These are phyloP conservation scores for Girardinichthys multiradiatus DNA, from an alignment of 2,113 vertebrate species.

Conservation along the genomic window DNA sequence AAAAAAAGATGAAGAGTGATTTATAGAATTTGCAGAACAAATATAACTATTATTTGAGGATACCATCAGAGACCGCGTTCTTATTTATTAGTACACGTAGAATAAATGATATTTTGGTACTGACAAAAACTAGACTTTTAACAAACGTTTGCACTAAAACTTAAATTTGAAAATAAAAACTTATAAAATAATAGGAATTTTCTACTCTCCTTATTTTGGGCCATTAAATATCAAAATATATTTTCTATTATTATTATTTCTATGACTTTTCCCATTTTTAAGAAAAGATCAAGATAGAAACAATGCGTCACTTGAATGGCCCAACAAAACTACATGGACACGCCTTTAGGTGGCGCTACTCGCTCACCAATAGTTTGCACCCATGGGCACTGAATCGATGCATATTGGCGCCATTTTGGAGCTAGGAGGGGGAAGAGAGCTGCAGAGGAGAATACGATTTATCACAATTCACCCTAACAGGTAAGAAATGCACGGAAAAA, in stretches of 20 bases:
- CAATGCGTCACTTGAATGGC: neutral
- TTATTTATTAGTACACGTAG: no score
- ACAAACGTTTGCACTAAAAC: neutral
- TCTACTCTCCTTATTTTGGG: no score
- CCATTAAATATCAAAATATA: no score
- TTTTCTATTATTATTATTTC: no score
- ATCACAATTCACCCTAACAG: slow-evolving; percentile 79
- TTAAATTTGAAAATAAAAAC: neutral
- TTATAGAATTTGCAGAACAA: no score
- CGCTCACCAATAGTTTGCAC: slow-evolving; percentile 40
- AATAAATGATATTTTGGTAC: no score
- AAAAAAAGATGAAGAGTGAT: neutral
- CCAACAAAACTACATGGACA: neutral
- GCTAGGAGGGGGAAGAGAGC: slow-evolving; percentile 84
- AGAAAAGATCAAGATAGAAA: neutral
- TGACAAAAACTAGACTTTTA: neutral
- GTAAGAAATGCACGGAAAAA: slow-evolving; percentile 58
- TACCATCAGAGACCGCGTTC: no score
- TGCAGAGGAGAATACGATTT: slow-evolving; percentile 85
- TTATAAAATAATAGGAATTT: neutral
- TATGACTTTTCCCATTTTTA: neutral
- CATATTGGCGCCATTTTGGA: slow-evolving; percentile 99
- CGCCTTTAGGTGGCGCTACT: slow-evolving; percentile 82
- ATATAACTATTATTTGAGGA: no score
- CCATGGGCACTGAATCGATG: slow-evolving; percentile 79